Evolutionary conservation across 2,113 vertebrate species (phyloP).

Genomic region (Gopherus flavomarginatus): DNA sequence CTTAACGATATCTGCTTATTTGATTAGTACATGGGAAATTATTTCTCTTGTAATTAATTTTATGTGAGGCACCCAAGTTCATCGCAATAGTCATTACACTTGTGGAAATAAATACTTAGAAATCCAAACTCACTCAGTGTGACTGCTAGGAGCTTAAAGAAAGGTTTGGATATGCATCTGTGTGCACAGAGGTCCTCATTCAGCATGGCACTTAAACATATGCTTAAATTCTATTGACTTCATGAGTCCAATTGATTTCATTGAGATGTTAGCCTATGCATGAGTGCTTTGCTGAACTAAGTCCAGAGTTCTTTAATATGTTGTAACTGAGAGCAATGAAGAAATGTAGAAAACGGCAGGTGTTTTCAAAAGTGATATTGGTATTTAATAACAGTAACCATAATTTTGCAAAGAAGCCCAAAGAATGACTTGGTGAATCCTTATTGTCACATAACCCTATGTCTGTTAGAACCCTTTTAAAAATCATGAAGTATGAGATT

Average conservation of each 20-base stretch:
- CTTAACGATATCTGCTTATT: background rate
- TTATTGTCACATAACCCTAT: conserved; percentile 29
- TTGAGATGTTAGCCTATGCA: background rate
- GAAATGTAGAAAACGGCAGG: conserved; percentile 39
- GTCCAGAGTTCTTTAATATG: conserved; percentile 62
- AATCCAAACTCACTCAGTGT: rapidly evolving
- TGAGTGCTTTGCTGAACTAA: conserved; percentile 64
- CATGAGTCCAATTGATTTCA: conserved; percentile 55
- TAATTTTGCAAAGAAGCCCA: conserved; percentile 16
- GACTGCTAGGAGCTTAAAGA: background rate
- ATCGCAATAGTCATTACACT: background rate
- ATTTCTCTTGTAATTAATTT: background rate
- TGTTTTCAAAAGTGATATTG: conserved; percentile 8
- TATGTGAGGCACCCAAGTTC: rapidly evolving
- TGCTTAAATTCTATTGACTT: conserved; percentile 11
- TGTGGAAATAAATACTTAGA: background rate
- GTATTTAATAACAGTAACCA: conserved; percentile 19
- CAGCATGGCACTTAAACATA: conserved; percentile 32
- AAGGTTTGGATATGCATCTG: background rate
- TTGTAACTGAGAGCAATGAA: conserved; percentile 59
- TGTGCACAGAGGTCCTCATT: background rate
- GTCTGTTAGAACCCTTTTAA: conserved; percentile 9
- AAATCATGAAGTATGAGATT: conserved; percentile 19
- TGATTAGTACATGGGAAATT: background rate
- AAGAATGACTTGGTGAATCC: background rate